Base-by-base conservation (phyloP, 2,888 invertebrate genomes). In the Hybos culiciformis region DNA sequence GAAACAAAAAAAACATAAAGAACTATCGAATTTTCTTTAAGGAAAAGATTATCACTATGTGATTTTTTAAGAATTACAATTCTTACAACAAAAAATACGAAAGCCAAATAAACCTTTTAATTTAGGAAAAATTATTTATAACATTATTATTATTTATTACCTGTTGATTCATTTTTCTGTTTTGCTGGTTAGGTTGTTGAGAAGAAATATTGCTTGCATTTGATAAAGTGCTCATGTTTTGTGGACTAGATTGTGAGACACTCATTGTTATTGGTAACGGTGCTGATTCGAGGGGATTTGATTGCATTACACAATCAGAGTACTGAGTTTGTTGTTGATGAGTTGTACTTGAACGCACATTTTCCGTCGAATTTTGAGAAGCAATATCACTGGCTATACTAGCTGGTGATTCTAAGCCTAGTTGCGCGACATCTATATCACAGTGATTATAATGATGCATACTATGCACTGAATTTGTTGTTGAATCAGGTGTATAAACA, bases 351-450 rank as follows among this genome's bases (percentile, higher is more conserved):
- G 76, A 72, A n/a, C 72, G 66, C 5, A 68, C 68, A 26, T 70
- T 68, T 51, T 80, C 79, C 1, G 77, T 75, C 1, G 79, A 73
- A 56, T 75, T 78, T 52, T 85, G 85, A 1, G 79, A 80, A 8
- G 83, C 80, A 66, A 90, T 74, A 61, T 91, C 88, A 37, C 83
- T 85, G 2, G 86, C 81, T 51, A 91, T 87, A 32, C 87, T 86
- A 0, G 86, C 81, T 0, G 92, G 90, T 0, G 91, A 90, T 60
- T 91, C 91, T 49, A 92, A 67, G 1, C 85, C 87, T 45, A 90
- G 63, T 58, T 86, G 85, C 44, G 79, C 78, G 2, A 87, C 86
- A 60, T 87, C 90, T 46, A 90, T 64, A 53, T 90, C 87, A 54
- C 85, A 85, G 43, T 83, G 81, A 1, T 75, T 74, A 55, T 85